Evolutionary conservation across 2,888 invertebrate species (phyloP).

Genomic region (Andrena hattorfiana): DNA sequence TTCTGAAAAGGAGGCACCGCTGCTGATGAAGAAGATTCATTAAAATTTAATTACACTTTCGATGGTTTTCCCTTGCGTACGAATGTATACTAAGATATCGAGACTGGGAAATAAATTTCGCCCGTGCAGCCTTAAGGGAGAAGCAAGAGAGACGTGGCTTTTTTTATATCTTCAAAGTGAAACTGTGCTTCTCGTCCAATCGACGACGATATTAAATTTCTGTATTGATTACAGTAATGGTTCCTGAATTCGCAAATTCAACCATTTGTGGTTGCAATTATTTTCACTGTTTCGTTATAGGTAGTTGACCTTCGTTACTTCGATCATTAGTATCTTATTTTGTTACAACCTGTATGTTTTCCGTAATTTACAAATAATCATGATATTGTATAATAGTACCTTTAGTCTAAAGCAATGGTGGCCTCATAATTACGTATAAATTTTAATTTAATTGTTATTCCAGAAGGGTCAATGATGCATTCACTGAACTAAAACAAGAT

Average conservation of each 20-base stretch:
- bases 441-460: too few relatives aligned
- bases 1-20: constrained; percentile 39
- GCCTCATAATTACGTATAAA: too few relatives aligned
- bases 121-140: neutral
- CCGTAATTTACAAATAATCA: too few relatives aligned
- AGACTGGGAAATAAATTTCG: neutral
- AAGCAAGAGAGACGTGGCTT: neutral
- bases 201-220: neutral
- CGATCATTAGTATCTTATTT: too few relatives aligned
- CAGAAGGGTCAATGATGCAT: too few relatives aligned
- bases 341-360: too few relatives aligned
- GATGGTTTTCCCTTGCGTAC: neutral
- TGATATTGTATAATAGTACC: too few relatives aligned
- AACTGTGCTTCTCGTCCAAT: neutral
- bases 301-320: too few relatives aligned
- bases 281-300: too few relatives aligned
- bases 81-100: neutral
- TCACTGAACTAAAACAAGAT: too few relatives aligned
- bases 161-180: neutral
- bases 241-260: neutral
- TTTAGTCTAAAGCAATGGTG: too few relatives aligned
- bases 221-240: neutral
- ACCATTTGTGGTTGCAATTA: neutral
- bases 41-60: constrained; percentile 44
- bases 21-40: constrained; percentile 32